phyloP scores from a whole-genome alignment of 2,888 invertebrate species.

The Idaea straminata region DNA sequence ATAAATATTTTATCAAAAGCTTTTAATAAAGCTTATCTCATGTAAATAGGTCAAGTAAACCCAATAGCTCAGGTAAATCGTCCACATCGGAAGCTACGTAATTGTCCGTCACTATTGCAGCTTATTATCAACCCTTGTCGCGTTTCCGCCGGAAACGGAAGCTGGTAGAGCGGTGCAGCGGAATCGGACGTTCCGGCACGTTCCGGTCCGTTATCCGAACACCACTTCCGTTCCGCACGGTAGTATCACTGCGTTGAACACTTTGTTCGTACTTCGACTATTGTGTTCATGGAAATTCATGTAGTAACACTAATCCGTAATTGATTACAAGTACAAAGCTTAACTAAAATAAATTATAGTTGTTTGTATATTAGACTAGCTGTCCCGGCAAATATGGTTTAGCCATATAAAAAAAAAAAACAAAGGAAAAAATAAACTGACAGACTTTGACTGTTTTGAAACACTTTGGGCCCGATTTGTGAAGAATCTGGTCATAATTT shows the following conservation, averaged over 20 bases:
- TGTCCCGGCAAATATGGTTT: too few species aligned
- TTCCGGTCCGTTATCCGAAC: slow-evolving; percentile 67
- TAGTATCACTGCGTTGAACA: slow-evolving; percentile 37
- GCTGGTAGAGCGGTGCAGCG: slow-evolving; percentile 37
- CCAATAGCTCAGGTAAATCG: not conserved
- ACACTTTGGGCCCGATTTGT: too few species aligned
- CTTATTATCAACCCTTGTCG: slow-evolving; percentile 45
- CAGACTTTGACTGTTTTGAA: too few species aligned
- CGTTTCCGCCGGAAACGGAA: slow-evolving; percentile 46
- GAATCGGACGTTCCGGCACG: slow-evolving; percentile 49
- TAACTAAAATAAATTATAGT: not conserved
- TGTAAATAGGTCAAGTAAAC: not conserved
- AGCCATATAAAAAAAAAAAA: too few species aligned
- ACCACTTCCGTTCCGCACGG: slow-evolving; percentile 45
- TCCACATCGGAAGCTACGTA: slow-evolving; percentile 24
- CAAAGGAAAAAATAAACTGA: not conserved
- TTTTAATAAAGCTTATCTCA: not conserved
- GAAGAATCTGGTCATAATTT: too few species aligned
- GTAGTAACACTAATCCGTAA: slow-evolving; percentile 13
- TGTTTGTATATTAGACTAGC: not conserved
- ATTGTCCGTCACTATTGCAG: slow-evolving; percentile 36
- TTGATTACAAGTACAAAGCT: not conserved
- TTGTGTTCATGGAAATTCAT: slow-evolving; percentile 22
- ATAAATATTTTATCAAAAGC: not conserved
- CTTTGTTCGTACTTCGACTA: slow-evolving; percentile 27